Evolutionary conservation across 2,113 vertebrate species (phyloP).

Genomic region (Glareola pratincola): DNA sequence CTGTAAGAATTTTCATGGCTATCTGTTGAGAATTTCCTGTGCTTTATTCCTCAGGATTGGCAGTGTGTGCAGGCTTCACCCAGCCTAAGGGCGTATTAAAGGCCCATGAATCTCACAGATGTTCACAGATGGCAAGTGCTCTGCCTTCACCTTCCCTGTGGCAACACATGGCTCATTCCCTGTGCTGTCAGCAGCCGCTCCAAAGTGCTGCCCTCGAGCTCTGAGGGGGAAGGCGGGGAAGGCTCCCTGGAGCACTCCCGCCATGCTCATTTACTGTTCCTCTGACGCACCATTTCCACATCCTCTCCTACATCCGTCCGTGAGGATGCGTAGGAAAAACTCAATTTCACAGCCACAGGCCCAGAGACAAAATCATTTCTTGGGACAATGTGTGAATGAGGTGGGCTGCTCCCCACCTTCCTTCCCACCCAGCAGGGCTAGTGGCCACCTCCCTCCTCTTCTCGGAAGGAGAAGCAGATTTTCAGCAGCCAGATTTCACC

Average conservation of each 20-base stretch:
- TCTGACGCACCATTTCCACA: not conserved
- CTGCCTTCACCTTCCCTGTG: not conserved
- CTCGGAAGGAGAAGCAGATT: not conserved
- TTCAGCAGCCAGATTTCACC: not conserved
- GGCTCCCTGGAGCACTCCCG: not conserved
- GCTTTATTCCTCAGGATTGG: not conserved
- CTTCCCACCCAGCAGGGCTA: not conserved
- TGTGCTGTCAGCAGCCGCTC: slow-evolving; percentile 14
- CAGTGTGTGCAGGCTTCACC: not conserved
- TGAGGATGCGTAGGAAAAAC: not conserved
- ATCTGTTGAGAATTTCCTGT: not conserved
- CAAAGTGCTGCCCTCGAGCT: not conserved
- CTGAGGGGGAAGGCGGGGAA: not conserved
- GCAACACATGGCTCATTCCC: not conserved
- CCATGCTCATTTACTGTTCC: not conserved
- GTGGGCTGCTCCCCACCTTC: not conserved
- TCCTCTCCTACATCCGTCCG: not conserved
- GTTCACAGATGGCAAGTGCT: not conserved
- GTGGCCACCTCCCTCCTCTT: not conserved
- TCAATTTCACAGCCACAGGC: not conserved
- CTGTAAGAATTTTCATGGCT: not conserved
- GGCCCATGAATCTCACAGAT: not conserved
- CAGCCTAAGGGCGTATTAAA: not conserved
- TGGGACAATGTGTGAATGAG: fast-evolving
- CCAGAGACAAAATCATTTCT: not conserved